A percentile compares a stretch with the other conserved stretches of the same genome.
Conservation (phyloP, 2,888 invertebrate genomes). For the Monoplex corrugatus region DNA sequence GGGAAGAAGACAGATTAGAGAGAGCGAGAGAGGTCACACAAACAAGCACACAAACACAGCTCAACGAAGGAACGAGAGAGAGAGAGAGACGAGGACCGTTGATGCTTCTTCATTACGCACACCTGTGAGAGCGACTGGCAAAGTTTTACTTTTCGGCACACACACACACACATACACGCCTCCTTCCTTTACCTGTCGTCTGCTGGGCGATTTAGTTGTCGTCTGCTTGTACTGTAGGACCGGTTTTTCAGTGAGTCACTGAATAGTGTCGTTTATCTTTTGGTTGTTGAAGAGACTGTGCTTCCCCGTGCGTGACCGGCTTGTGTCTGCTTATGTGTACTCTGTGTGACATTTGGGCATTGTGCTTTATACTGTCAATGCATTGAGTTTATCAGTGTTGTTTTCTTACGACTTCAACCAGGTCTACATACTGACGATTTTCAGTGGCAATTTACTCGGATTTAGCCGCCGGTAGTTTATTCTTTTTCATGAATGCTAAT, state of each 20-base stretch:
- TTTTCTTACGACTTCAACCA: too few relatives aligned
- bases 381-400: background rate
- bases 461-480: too few relatives aligned
- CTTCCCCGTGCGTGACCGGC: background rate
- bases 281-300: conserved; percentile 23
- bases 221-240: conserved; percentile 7
- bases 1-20: background rate
- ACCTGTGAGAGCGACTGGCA: too few relatives aligned
- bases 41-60: too few relatives aligned
- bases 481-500: too few relatives aligned
- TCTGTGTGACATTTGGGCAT: too few relatives aligned
- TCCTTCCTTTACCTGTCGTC: background rate
- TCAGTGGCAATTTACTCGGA: too few relatives aligned
- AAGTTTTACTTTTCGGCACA: background rate
- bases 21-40: too few relatives aligned
- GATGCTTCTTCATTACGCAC: too few relatives aligned
- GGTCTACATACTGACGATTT: too few relatives aligned
- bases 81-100: background rate
- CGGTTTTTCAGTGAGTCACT: conserved; percentile 8
- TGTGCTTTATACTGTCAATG: background rate
- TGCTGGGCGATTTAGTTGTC: background rate
- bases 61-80: too few relatives aligned
- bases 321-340: background rate
- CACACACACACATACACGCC: too few relatives aligned
- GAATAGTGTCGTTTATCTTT: background rate